These are phyloP conservation scores for Phasia obesa DNA, from an alignment of 2,888 invertebrate genomes.

Conservation along the genomic window DNA sequence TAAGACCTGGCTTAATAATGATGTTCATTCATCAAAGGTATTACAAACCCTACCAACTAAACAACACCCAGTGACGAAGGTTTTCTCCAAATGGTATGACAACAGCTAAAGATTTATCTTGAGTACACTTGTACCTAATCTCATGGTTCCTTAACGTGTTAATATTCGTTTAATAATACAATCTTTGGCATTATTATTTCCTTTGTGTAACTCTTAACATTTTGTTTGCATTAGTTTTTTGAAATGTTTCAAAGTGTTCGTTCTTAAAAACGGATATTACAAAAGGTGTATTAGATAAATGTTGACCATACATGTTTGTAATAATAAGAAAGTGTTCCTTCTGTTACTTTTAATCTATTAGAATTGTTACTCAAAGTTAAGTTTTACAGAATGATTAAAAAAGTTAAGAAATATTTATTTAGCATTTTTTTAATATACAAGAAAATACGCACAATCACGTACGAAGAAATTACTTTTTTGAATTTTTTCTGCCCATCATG, in stretches of 20 bases:
- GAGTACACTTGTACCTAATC: too few species aligned
- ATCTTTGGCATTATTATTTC: slow-evolving; percentile 31
- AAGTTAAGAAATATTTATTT: slow-evolving; percentile 28
- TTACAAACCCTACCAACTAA: too few species aligned
- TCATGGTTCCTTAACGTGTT: slow-evolving; percentile 19
- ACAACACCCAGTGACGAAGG: too few species aligned
- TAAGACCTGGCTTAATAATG: too few species aligned
- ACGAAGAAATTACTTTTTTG: slow-evolving; percentile 20
- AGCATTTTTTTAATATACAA: slow-evolving; percentile 26
- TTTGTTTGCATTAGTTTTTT: slow-evolving; percentile 16
- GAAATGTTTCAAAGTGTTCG: slow-evolving; percentile 18
- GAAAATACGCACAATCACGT: background rate
- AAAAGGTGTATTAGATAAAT: slow-evolving; percentile 79
- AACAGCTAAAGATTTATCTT: too few species aligned
- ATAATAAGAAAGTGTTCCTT: slow-evolving; percentile 57
- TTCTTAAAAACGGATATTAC: slow-evolving; percentile 77
- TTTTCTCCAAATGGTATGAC: too few species aligned
- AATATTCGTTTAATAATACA: background rate
- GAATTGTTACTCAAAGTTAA: slow-evolving; percentile 1
- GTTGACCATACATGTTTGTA: slow-evolving; percentile 80
- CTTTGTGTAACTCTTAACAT: slow-evolving; percentile 11
- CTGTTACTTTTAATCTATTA: background rate
- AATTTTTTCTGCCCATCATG: too few species aligned
- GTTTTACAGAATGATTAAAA: slow-evolving; percentile 40
- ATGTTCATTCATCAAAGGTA: too few species aligned